A percentile compares a stretch with the other conserved stretches of the same genome.
phyloP scores from a whole-genome alignment of 2,113 vertebrate genomes.

The Sciurus niger region DNA sequence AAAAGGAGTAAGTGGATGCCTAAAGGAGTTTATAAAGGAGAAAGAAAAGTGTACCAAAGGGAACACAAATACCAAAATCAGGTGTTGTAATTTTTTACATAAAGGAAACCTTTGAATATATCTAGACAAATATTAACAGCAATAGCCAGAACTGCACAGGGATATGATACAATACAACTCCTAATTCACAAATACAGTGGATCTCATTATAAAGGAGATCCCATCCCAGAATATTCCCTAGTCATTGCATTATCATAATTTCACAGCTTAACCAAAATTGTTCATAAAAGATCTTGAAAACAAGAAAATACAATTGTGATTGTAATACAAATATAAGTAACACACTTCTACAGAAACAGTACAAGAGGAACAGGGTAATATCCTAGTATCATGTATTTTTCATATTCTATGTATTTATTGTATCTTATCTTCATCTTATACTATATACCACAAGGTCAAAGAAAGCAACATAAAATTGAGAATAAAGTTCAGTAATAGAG shows the following conservation, averaged over 20 bases:
- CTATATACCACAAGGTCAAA: background rate
- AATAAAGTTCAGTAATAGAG: no score
- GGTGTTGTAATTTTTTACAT: background rate
- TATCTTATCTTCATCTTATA: slow-evolving; percentile 18
- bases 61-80: slow-evolving; percentile 50
- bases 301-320: slow-evolving; percentile 54
- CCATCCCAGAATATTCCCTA: slow-evolving; percentile 66
- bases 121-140: slow-evolving; percentile 34
- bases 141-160: background rate
- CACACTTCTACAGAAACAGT: slow-evolving; percentile 43
- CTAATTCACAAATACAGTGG: slow-evolving; percentile 48
- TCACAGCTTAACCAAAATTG: slow-evolving; percentile 60
- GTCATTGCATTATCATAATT: slow-evolving; percentile 67
- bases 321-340: slow-evolving; percentile 25
- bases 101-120: slow-evolving; percentile 45
- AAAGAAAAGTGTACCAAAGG: slow-evolving; percentile 20
- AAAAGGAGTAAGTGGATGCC: background rate
- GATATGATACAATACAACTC: slow-evolving; percentile 43
- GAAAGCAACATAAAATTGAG: background rate
- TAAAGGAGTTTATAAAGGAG: slow-evolving; percentile 32
- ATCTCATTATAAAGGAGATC: slow-evolving; percentile 59
- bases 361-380: slow-evolving; percentile 58
- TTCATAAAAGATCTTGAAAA: slow-evolving; percentile 56
- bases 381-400: slow-evolving; percentile 29
- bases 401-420: slow-evolving; percentile 48